Evolutionary conservation across 2,888 invertebrate genomes (phyloP).

Genomic region (Parascotia fuliginaria): DNA sequence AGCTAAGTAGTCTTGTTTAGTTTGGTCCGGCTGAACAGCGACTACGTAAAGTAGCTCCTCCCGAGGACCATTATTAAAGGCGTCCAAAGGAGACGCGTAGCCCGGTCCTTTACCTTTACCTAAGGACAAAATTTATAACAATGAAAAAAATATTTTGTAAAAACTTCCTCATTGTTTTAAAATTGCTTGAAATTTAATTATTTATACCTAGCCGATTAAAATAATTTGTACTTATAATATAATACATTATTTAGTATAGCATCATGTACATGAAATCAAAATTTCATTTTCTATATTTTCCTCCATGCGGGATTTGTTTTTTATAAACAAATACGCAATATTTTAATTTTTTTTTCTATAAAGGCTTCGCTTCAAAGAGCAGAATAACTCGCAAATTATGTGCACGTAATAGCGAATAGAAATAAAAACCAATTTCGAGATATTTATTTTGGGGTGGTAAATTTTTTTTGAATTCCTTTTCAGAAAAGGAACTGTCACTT

Average conservation of each 20-base stretch:
- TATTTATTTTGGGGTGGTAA: constrained; percentile 49
- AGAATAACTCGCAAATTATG: constrained; percentile 2
- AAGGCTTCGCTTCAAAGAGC: neutral
- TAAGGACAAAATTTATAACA: neutral
- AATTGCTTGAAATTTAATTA: too few species aligned
- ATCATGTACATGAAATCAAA: too few species aligned
- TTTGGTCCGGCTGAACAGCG: constrained; percentile 91
- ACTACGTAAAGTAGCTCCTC: constrained; percentile 96
- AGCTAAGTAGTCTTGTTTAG: constrained; percentile 94
- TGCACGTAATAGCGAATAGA: constrained; percentile 8
- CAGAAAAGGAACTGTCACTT: constrained; percentile 60
- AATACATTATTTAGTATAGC: too few species aligned
- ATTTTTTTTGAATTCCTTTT: constrained; percentile 48
- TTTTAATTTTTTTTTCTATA: too few species aligned
- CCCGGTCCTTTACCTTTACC: constrained; percentile 86
- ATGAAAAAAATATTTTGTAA: too few species aligned
- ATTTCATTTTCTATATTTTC: too few species aligned
- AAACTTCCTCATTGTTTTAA: too few species aligned
- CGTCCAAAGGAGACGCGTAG: constrained; percentile 92
- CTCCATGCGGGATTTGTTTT: too few species aligned
- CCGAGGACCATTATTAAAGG: constrained; percentile 92
- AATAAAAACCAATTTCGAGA: constrained; percentile 32
- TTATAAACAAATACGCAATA: too few species aligned
- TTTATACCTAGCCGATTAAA: too few species aligned
- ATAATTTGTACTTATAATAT: too few species aligned